Conservation (phyloP, 2,113 vertebrate genomes). For the Mesocricetus auratus region DNA sequence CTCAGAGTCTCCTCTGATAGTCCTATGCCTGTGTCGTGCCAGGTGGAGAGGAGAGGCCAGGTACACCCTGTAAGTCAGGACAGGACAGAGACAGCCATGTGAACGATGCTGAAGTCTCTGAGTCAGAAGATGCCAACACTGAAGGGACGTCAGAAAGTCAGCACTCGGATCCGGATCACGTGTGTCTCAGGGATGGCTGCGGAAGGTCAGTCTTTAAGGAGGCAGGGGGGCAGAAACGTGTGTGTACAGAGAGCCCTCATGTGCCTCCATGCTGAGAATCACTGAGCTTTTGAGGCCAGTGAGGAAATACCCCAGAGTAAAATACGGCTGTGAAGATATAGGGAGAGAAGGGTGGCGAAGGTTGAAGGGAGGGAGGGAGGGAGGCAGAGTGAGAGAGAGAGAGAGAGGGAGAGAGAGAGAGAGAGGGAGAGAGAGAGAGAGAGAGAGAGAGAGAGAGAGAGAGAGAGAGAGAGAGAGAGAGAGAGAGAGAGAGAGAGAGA, state of each 20-base stretch:
- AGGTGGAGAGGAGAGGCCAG: not conserved
- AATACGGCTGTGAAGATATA: not conserved
- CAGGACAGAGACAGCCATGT: not conserved
- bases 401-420: accelerated
- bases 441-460: accelerated
- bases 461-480: accelerated
- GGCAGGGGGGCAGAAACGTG: not conserved
- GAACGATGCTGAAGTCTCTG: not conserved
- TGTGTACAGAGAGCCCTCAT: not conserved
- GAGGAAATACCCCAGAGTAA: not conserved
- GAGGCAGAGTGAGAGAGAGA: not conserved
- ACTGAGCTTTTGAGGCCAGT: not conserved
- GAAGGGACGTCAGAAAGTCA: not conserved
- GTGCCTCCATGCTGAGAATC: not conserved
- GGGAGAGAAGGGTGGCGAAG: accelerated
- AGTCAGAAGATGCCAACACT: too few relatives aligned
- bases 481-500: accelerated
- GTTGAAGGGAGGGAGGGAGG: not conserved
- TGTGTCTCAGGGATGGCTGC: accelerated
- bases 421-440: not conserved
- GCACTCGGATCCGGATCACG: accelerated
- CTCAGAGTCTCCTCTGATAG: not conserved
- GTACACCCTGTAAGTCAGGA: not conserved
- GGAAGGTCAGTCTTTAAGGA: too few relatives aligned
- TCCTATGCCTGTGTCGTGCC: not conserved